These are phyloP conservation scores for Trachelus tabidus DNA, from an alignment of 2,888 invertebrate genomes.

Conservation along the genomic window DNA sequence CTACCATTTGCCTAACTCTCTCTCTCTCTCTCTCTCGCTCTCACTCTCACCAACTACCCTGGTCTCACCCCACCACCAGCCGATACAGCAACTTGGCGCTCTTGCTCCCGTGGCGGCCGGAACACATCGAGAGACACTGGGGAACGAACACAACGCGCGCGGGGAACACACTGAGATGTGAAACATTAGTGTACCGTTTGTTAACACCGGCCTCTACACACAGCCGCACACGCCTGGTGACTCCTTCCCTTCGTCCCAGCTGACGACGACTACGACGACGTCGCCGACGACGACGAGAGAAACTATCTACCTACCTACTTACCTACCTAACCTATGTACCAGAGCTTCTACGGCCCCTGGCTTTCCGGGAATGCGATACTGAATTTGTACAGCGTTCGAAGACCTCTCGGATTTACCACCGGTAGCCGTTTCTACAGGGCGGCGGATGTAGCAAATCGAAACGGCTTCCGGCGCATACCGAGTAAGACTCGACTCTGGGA, in stretches of 20 bases:
- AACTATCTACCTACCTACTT: too few species aligned
- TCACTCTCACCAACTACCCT: conserved; percentile 20
- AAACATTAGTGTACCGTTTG: conserved; percentile 65
- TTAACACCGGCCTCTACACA: conserved; percentile 63
- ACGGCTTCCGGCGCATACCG: not conserved
- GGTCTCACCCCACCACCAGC: conserved; percentile 6
- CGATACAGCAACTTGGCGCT: conserved; percentile 45
- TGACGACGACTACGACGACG: too few species aligned
- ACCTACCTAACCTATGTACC: not conserved
- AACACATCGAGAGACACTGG: conserved; percentile 36
- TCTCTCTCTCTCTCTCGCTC: conserved; percentile 47
- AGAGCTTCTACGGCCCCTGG: conserved; percentile 16
- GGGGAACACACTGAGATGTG: conserved; percentile 57
- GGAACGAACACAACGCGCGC: conserved; percentile 28
- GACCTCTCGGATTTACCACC: not conserved
- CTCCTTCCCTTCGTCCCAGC: conserved; percentile 1
- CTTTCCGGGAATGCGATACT: conserved; percentile 21
- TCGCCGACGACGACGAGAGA: not conserved
- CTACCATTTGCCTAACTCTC: conserved; percentile 62
- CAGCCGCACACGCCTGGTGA: conserved; percentile 35
- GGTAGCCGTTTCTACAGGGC: not conserved
- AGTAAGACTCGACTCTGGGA: not conserved
- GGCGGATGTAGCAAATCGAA: not conserved
- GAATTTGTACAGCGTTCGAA: conserved; percentile 11
- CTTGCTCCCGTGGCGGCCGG: conserved; percentile 50